phyloP scores from a whole-genome alignment of 2,888 invertebrate genomes.

The Hirtodrosophila confusa region DNA sequence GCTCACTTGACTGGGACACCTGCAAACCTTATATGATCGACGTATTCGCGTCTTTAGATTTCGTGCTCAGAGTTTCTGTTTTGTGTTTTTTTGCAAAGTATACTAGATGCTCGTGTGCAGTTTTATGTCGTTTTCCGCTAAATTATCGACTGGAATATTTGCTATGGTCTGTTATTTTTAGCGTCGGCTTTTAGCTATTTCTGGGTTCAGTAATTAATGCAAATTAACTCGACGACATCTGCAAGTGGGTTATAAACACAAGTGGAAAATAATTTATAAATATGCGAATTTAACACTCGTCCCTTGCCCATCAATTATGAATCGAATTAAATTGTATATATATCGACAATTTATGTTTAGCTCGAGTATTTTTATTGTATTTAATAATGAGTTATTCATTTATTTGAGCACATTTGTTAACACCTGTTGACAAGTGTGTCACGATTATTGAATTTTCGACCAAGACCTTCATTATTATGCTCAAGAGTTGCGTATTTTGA shows the following conservation, averaged over 20 bases:
- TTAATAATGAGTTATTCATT: slow-evolving; percentile 22
- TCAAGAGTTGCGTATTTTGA: not conserved
- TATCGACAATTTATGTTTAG: slow-evolving; percentile 1
- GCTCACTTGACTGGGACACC: slow-evolving; percentile 38
- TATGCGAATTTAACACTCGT: slow-evolving; percentile 25
- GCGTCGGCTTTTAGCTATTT: slow-evolving; percentile 12
- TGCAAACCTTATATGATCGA: slow-evolving; percentile 34
- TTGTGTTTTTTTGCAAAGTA: slow-evolving; percentile 7
- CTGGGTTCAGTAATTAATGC: slow-evolving; percentile 35
- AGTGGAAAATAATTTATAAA: slow-evolving; percentile 16
- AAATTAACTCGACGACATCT: slow-evolving; percentile 45
- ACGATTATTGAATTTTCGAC: slow-evolving; percentile 27
- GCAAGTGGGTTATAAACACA: slow-evolving; percentile 26
- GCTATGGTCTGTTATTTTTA: slow-evolving; percentile 18
- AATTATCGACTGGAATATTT: slow-evolving; percentile 14
- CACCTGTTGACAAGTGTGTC: slow-evolving; percentile 56
- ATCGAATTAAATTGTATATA: slow-evolving; percentile 2
- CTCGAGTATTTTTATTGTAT: slow-evolving; percentile 2
- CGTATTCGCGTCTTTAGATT: slow-evolving; percentile 36
- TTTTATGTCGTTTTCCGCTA: slow-evolving; percentile 9
- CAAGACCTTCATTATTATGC: slow-evolving; percentile 35
- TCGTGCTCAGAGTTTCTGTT: slow-evolving; percentile 20
- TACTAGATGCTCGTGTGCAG: slow-evolving; percentile 19
- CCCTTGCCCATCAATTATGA: slow-evolving; percentile 13
- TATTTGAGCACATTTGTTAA: slow-evolving; percentile 34